A percentile compares a stretch with the other conserved stretches of the same genome.
These are phyloP conservation scores for Ceramica pisi DNA, from an alignment of 2,888 invertebrate genomes.

Conservation along the genomic window DNA sequence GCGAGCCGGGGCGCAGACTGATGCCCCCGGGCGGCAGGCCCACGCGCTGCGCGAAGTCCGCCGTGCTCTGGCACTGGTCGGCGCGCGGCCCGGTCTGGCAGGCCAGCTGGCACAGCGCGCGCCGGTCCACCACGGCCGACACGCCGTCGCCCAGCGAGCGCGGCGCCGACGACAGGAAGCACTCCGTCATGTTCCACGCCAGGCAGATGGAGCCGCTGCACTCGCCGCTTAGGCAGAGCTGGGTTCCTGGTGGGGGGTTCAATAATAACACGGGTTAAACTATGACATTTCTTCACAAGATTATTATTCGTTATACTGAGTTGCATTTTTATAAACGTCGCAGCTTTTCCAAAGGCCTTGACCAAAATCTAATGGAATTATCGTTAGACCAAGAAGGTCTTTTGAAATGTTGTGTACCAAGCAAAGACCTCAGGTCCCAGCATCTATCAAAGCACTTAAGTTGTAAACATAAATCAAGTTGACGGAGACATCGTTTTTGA, in stretches of 20 bases:
- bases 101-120: constrained; percentile 98
- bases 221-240: constrained; percentile 96
- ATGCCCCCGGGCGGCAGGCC: constrained; percentile 95
- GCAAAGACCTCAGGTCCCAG: too few species aligned
- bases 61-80: constrained; percentile 95
- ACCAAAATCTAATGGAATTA: too few species aligned
- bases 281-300: too few species aligned
- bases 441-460: too few species aligned
- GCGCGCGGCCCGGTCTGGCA: constrained; percentile 96
- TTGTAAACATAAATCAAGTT: too few species aligned
- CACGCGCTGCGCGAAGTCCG: constrained; percentile 94
- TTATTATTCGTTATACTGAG: too few species aligned
- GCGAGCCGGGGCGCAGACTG: constrained; percentile 97
- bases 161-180: constrained; percentile 96
- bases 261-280: too few species aligned
- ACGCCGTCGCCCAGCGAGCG: constrained; percentile 89
- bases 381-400: too few species aligned
- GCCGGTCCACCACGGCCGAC: constrained; percentile 93
- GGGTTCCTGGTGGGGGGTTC: constrained; percentile 89
- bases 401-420: too few species aligned
- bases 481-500: too few species aligned
- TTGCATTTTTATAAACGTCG: too few species aligned
- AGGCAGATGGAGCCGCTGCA: constrained; percentile 99
- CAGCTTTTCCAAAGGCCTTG: too few species aligned
- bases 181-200: constrained; percentile 98